Evolutionary conservation across 1,140 invertebrate species (phyloP).

Genomic region (Magallana gigas): DNA sequence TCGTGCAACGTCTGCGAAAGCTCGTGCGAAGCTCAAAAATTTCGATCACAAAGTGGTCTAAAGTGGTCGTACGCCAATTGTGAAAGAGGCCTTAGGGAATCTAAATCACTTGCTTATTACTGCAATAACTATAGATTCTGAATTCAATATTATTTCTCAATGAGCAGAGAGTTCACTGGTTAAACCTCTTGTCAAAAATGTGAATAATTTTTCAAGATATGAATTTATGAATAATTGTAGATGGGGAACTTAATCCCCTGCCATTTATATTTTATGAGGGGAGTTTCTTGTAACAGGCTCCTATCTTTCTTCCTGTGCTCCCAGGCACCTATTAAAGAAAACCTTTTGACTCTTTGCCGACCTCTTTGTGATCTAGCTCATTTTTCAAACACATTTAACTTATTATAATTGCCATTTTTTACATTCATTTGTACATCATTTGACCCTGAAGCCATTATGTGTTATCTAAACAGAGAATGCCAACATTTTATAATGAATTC

Average conservation of each 20-base stretch:
- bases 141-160: too few species aligned
- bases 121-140: too few species aligned
- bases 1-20: too few species aligned
- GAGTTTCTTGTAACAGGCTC: not conserved
- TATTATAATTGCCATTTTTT: slow-evolving; percentile 14
- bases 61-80: too few species aligned
- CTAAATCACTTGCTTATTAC: too few species aligned
- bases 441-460: not conserved
- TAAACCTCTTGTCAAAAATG: not conserved
- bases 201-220: not conserved
- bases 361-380: not conserved
- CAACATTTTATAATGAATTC: not conserved
- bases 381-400: slow-evolving; percentile 34
- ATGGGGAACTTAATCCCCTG: not conserved
- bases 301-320: not conserved
- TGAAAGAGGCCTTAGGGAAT: too few species aligned
- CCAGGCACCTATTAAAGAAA: not conserved
- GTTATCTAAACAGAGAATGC: not conserved
- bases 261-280: slow-evolving; percentile 11
- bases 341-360: not conserved
- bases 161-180: not conserved
- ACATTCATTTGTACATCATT: slow-evolving; percentile 7
- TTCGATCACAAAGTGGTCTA: too few species aligned
- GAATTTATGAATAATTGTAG: slow-evolving; percentile 26
- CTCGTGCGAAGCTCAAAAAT: too few species aligned